Evolutionary conservation across 2,888 invertebrate species (phyloP).

Genomic region (Embidobia sp.): DNA sequence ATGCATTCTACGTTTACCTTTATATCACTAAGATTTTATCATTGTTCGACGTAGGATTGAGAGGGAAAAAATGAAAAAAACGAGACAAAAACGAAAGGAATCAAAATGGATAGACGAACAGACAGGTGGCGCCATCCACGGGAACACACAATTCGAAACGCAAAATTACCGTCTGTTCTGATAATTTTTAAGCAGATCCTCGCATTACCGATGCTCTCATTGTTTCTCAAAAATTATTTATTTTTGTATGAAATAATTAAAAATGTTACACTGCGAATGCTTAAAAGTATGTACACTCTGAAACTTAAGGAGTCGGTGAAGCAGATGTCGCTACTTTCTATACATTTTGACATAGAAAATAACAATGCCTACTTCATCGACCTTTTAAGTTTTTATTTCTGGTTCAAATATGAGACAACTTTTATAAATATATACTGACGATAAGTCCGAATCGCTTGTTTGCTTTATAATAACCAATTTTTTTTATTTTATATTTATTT

Average conservation of each 20-base stretch:
- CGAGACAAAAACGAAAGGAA: neutral
- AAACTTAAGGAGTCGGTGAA: no score
- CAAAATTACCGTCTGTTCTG: conserved; percentile 4
- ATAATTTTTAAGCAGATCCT: neutral
- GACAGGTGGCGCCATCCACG: conserved; percentile 1
- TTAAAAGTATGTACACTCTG: neutral
- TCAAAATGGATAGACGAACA: neutral
- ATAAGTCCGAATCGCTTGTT: no score
- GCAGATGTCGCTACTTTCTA: no score
- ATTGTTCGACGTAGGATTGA: conserved; percentile 47
- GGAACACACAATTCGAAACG: neutral
- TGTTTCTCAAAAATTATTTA: no score
- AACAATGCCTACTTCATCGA: no score
- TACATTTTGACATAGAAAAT: no score
- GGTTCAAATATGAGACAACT: no score
- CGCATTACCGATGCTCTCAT: conserved; percentile 1
- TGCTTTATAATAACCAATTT: no score
- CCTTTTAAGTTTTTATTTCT: no score
- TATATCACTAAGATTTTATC: conserved; percentile 68
- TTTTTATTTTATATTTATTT: no score
- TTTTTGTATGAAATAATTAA: neutral
- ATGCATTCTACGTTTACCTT: conserved; percentile 70
- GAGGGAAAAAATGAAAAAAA: neutral
- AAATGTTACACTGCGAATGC: conserved; percentile 3
- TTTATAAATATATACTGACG: no score